Evolutionary conservation across 2,797 vertebrate species (phyloP), one percentile per base, ranked within the genome.

Genomic region (Ficedula albicollis): DNA sequence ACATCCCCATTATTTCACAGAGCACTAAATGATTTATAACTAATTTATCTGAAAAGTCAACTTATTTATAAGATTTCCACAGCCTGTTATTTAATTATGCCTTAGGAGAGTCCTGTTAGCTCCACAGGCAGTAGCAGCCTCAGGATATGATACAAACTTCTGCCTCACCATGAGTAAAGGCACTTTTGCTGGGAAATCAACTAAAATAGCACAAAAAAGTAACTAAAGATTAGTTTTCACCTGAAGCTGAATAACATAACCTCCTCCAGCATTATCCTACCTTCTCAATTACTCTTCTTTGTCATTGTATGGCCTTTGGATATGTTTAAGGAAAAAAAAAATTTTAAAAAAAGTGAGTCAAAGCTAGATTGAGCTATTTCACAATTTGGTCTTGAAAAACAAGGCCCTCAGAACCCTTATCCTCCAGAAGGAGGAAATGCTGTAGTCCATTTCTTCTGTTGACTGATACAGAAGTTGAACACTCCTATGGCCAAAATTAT

Each of bases 181-280:
- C 95, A 96, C 94, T 97, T 93, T 46, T 87, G 52, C 87, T 96
- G 92, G 87, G 94, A 97, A 96, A 94, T 93, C 82, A 90, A 94
- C 88, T 95, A 85, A 58, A 89, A 55, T 88, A 90, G 68, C 59
- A 96, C 84, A 84, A 81, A 82, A 44, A 72, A 91, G 32, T 85
- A 83, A 97, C 79, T 84, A 67, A 93, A 91, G 32, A 38, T 88
- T 56, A 62, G 30, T 77, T 85, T 92, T 87, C 81, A 94, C 64
- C 94, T 92, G 73, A 89, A 90, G 87, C 60, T 88, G 62, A 94
- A 32, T 36, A 84, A 89, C 13, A 4, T 51, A 82, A 72, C 83
- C 36, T 83, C 51, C 77, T 84, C 66, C 81, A 90, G 75, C 78
- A 82, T 34, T 78, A 91, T 84, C 73, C 54, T 90, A 87, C 62